A percentile compares a stretch with the other conserved stretches of the same genome.
These are phyloP conservation scores for Aleadryas rufinucha DNA, from an alignment of 2,113 vertebrate genomes.

Conservation along the genomic window DNA sequence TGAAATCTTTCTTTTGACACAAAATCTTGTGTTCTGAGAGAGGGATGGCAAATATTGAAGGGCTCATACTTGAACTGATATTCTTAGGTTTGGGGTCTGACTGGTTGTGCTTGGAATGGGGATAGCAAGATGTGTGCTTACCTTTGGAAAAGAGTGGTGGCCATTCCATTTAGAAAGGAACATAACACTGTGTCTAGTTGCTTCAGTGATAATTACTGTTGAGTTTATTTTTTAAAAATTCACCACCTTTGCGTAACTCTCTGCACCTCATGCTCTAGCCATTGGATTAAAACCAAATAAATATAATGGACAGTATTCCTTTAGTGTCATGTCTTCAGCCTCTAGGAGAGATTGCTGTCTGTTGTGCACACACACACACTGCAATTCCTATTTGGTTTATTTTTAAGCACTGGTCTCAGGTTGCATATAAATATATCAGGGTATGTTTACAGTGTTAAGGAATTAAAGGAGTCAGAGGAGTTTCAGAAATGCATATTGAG, in stretches of 20 bases:
- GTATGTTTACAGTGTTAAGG: not conserved
- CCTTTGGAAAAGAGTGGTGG: not conserved
- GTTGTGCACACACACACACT: not conserved
- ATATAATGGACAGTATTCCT: not conserved
- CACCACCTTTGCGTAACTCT: not conserved
- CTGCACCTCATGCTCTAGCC: not conserved
- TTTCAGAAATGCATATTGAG: not conserved
- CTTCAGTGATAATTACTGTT: not conserved
- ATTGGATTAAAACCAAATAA: not conserved
- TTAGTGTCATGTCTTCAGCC: not conserved
- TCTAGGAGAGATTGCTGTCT: not conserved
- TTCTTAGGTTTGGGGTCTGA: not conserved
- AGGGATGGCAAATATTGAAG: not conserved
- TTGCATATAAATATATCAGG: not conserved
- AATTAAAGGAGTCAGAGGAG: not conserved
- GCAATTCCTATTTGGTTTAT: not conserved
- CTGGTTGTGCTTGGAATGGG: not conserved
- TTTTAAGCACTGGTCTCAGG: not conserved
- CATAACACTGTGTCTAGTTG: accelerated
- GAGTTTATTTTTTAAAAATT: not conserved
- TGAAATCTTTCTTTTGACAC: not conserved
- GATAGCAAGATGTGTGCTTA: not conserved
- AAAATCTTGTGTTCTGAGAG: not conserved
- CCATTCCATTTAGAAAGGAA: not conserved
- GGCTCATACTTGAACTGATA: not conserved